These are phyloP conservation scores for Teleogryllus oceanicus DNA, from an alignment of 2,888 invertebrate species.

Conservation along the genomic window DNA sequence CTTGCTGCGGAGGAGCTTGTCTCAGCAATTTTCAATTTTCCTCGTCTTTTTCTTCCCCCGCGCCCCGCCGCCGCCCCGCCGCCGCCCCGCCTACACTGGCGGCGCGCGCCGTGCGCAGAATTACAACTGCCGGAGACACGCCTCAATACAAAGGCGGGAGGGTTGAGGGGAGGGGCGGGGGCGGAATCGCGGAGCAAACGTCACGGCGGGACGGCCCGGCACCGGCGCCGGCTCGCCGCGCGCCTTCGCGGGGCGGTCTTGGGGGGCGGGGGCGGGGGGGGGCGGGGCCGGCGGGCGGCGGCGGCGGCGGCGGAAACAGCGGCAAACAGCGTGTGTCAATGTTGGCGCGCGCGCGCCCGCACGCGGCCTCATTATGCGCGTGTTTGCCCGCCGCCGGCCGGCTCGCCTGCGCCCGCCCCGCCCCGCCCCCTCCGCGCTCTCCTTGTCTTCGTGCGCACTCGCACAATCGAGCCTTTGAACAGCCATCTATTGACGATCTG, in stretches of 20 bases:
- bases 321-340: constrained; percentile 8
- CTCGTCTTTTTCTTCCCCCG: constrained; percentile 23
- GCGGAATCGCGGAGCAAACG: constrained; percentile 29
- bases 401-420: not conserved
- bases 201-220: not conserved
- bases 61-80: not conserved
- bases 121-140: constrained; percentile 38
- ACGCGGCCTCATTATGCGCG: constrained; percentile 4
- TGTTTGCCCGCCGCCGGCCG: not conserved
- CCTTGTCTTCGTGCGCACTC: no score
- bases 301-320: not conserved
- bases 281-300: not conserved
- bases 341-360: not conserved
- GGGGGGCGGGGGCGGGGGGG: constrained; percentile 27
- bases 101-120: constrained; percentile 36
- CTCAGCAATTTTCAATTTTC: constrained; percentile 36
- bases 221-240: not conserved
- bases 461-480: no score
- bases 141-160: constrained; percentile 33
- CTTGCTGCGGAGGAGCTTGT: constrained; percentile 27
- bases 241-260: constrained; percentile 22
- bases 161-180: constrained; percentile 24
- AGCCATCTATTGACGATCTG: no score
- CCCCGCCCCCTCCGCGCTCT: not conserved
- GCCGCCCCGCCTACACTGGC: not conserved